Base-by-base conservation (phyloP, 2,888 invertebrate genomes). In the Serrognathus titanus region DNA sequence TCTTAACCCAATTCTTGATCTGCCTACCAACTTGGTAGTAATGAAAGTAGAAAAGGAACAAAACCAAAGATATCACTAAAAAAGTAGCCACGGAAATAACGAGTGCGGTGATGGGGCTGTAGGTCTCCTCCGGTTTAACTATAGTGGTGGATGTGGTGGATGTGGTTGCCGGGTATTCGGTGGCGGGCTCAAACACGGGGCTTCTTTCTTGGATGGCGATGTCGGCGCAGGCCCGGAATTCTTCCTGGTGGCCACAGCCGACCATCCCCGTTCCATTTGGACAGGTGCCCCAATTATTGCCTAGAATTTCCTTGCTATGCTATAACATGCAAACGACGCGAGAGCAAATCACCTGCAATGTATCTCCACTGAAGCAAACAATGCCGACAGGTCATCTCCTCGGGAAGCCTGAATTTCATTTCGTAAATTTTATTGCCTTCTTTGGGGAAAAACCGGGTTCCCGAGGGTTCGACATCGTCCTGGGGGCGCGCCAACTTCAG, bases 331-430 rank as follows among this genome's bases (percentile, higher is more conserved):
- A n/a, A n/a, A n/a, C n/a, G n/a, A n/a, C n/a, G n/a, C n/a, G n/a
- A n/a, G n/a, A n/a, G n/a, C n/a, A n/a, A n/a, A n/a, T n/a, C 60
- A 71, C 89, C 92, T 45, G 94, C 92, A 53, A 90, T 82, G 75
- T 94, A 94, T 64, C 88, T 83, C 94, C 94, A 94, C 71, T 94
- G 94, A 56, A 94, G 78, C 3, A 94, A 85, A 71, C 94, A 94
- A 73, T 92, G 92, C 9, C 83, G 77, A 73, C 94, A 94, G 46
- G 86, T 84, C 11, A 92, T 69, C 39, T 82, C 86, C 2, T 31
- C 24, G 0, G 85, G 86, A 39, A 81, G 61, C 48, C 68, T 67
- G 57, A 75, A 78, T 59, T 74, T 75, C 75, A 89, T 88, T 70
- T 92, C 89, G 74, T 92, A 92, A 12, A 92, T 83, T 69, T 85